phyloP scores from a whole-genome alignment of 2,113 vertebrate genomes.

The Genyomyrus donnyi region DNA sequence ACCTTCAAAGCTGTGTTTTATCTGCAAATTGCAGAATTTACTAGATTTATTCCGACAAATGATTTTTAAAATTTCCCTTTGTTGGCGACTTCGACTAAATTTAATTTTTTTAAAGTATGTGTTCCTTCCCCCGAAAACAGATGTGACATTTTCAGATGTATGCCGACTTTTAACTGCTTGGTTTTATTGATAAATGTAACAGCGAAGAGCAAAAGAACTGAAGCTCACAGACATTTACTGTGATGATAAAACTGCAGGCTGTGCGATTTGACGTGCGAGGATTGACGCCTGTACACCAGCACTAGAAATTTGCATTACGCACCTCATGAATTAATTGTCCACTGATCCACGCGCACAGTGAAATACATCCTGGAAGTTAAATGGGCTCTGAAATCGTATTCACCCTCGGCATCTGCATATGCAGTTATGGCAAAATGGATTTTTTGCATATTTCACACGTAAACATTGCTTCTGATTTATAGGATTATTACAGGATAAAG shows the following conservation, averaged over 20 bases:
- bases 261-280: background rate
- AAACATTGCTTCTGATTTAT: background rate
- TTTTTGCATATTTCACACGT: background rate
- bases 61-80: background rate
- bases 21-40: background rate
- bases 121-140: too few relatives aligned
- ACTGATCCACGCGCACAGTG: background rate
- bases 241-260: background rate
- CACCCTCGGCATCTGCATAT: background rate
- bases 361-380: background rate
- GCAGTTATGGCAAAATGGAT: background rate
- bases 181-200: background rate
- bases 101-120: background rate
- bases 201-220: background rate
- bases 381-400: background rate
- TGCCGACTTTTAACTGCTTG: background rate
- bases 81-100: background rate
- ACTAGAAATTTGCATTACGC: background rate
- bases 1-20: background rate
- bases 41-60: background rate
- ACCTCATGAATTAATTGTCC: conserved; percentile 6
- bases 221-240: background rate
- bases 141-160: background rate
- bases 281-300: background rate
- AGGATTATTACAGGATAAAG: background rate